These are phyloP conservation scores for Notothenia rossii DNA, from an alignment of 2,113 vertebrate genomes.

Conservation along the genomic window DNA sequence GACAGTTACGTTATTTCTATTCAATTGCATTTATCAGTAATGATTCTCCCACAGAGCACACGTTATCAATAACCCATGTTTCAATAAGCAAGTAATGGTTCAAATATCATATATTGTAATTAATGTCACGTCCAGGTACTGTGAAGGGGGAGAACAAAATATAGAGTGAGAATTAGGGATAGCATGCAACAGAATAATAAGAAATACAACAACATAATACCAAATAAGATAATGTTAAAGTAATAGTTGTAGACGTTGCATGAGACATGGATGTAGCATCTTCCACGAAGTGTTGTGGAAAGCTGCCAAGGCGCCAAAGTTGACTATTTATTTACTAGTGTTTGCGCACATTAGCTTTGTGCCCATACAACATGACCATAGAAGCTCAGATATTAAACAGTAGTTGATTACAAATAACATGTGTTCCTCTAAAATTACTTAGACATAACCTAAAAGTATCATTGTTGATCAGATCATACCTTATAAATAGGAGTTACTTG, in stretches of 20 bases:
- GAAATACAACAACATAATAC: background rate
- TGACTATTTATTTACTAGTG: background rate
- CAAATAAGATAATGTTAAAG: background rate
- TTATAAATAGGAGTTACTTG: slow-evolving; percentile 17
- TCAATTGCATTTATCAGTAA: background rate
- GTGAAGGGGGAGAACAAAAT: background rate
- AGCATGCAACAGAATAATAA: background rate
- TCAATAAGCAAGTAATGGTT: background rate
- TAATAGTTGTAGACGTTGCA: slow-evolving; percentile 20
- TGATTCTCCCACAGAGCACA: background rate
- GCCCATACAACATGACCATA: background rate
- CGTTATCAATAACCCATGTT: background rate
- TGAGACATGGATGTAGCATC: background rate
- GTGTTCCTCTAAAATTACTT: accelerated
- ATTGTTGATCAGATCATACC: background rate
- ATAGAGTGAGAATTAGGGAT: background rate
- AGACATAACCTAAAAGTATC: background rate
- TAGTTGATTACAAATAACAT: background rate
- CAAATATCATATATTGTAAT: background rate
- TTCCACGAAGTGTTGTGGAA: background rate
- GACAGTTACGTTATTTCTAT: background rate
- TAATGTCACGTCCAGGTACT: slow-evolving; percentile 4
- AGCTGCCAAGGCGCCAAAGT: slow-evolving; percentile 69
- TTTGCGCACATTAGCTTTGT: background rate
- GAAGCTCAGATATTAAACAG: background rate